These are phyloP conservation scores for Campylomormyrus tamandua DNA, from an alignment of 2,113 vertebrate species.

Conservation along the genomic window DNA sequence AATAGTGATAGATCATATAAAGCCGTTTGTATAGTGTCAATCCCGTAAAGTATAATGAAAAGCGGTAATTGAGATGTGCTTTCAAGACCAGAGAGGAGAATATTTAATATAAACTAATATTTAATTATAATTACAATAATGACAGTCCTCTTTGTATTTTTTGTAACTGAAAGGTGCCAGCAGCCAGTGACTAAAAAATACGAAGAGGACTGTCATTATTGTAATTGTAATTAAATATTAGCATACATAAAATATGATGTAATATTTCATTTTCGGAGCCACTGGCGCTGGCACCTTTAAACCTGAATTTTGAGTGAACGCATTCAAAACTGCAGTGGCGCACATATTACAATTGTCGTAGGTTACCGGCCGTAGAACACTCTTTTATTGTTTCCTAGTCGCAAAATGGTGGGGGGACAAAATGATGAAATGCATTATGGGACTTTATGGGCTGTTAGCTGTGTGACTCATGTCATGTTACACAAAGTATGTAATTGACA, in stretches of 20 bases:
- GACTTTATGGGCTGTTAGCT: not conserved
- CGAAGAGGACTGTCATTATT: not conserved
- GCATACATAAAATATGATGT: not conserved
- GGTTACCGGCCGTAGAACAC: not conserved
- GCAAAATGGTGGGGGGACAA: not conserved
- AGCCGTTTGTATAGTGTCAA: not conserved
- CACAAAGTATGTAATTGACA: not conserved
- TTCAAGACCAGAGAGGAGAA: not conserved
- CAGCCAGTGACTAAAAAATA: too few relatives aligned
- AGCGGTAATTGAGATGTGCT: not conserved
- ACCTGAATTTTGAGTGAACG: not conserved
- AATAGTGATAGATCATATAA: not conserved
- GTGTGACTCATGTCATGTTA: not conserved
- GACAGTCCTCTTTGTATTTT: not conserved
- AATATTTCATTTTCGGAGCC: too few relatives aligned
- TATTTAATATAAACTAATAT: not conserved
- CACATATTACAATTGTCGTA: not conserved
- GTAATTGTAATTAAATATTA: not conserved
- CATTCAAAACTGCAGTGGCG: not conserved
- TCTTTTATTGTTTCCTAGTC: not conserved
- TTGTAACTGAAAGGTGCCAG: not conserved
- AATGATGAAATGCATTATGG: not conserved
- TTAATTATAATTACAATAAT: not conserved
- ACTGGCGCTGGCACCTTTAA: not conserved
- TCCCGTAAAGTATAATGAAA: not conserved